Conservation (phyloP, 2,113 vertebrate genomes). For the Phoxinus phoxinus region DNA sequence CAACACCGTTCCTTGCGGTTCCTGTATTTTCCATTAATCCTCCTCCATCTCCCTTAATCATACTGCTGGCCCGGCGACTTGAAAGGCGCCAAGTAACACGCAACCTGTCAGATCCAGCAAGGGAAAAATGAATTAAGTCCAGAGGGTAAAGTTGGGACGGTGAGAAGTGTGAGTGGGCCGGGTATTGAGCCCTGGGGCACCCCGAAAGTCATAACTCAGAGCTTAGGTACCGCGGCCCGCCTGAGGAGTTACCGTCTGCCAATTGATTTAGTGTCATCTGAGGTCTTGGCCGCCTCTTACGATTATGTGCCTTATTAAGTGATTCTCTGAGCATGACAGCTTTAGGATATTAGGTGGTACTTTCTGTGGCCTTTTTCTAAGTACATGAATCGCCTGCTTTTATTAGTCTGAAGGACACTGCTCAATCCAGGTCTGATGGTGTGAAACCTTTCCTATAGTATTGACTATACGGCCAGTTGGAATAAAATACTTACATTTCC, state of each 20-base stretch:
- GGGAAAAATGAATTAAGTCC: conserved; percentile 63
- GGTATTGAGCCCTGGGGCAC: conserved; percentile 58
- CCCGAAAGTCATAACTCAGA: conserved; percentile 64
- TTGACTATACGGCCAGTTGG: not conserved
- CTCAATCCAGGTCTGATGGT: not conserved
- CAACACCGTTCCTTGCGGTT: conserved; percentile 36
- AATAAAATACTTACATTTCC: not conserved
- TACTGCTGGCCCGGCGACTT: conserved; percentile 33
- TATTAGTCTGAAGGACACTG: conserved; percentile 7
- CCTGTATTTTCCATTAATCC: conserved; percentile 53
- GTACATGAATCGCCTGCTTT: conserved; percentile 25
- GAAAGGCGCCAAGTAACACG: conserved; percentile 53
- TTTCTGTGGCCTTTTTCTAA: conserved; percentile 42
- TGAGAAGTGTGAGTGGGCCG: conserved; percentile 56
- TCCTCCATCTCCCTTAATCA: conserved; percentile 59
- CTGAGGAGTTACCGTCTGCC: conserved; percentile 53
- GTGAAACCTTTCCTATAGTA: not conserved
- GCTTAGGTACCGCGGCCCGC: conserved; percentile 42
- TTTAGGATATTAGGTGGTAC: conserved; percentile 57
- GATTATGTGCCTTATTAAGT: conserved; percentile 67
- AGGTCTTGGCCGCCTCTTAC: conserved; percentile 59
- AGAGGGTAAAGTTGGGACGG: conserved; percentile 59
- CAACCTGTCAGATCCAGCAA: conserved; percentile 61
- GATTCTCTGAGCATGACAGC: conserved; percentile 61
- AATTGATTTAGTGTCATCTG: conserved; percentile 65